Base-by-base conservation (phyloP, 2,797 vertebrate genomes). In the Gallinago solitaria region DNA sequence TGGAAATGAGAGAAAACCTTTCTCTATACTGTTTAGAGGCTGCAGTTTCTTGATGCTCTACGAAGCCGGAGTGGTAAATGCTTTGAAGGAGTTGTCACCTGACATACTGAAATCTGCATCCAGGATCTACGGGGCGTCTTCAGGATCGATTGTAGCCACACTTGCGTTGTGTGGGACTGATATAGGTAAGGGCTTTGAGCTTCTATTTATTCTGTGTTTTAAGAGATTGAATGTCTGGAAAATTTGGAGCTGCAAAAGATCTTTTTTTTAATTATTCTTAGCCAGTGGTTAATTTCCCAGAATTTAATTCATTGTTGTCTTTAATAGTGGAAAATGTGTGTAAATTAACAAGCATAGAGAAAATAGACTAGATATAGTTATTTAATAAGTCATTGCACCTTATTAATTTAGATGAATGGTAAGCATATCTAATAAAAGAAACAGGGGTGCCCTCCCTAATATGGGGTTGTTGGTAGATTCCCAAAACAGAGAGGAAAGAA, bases 51-150 rank as follows among this genome's bases (percentile, higher is more conserved):
- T 87, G 43, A 0, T 67, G 2, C 0, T 1, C 0, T 96, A 96
- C 0, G 11, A 96, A 68, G 5, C 0, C 63, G 96, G 95, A 76
- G 93, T 93, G 17, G 1, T 80, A 1, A 3, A 7, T 25, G 96
- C 95, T 68, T 11, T 96, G 48, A 4, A 0, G 65, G 6, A 95
- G 2, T 12, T 90, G 50, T 70, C 80, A 2, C 96, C 94, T 67
- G 83, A 33, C 51, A 45, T 96, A 2, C 4, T 96, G 73, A 74
- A 83, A 56, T 77, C 35, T 64, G 96, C 95, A 15, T 8, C 33
- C 83, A 91, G 20, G 88, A 12, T 96, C 86, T 96, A 94, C 20
- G 96, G 96, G 14, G 30, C 73, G 4, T 96, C 96, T 28, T 91
- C 93, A 19, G 96, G 95, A 70, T 91, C 93, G 0, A 0, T 88